These are phyloP conservation scores for Euura lappo DNA, from an alignment of 1,140 invertebrate genomes.

Conservation along the genomic window DNA sequence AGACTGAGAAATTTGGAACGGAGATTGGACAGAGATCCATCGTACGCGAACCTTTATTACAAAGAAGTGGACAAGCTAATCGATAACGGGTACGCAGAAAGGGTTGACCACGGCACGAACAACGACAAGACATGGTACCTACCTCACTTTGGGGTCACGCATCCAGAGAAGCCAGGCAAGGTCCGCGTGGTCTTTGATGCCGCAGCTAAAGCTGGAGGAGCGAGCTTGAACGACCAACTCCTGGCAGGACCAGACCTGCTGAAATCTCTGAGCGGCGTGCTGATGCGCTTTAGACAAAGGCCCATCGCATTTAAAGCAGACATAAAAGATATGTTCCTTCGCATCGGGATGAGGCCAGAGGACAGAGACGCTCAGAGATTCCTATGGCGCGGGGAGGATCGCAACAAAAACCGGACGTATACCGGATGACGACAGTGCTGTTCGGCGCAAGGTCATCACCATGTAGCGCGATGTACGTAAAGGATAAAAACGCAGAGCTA, in stretches of 20 bases:
- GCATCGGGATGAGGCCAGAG: constrained; percentile 31
- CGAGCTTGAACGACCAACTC: constrained; percentile 35
- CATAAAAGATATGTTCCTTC: constrained; percentile 49
- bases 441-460: constrained; percentile 46
- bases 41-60: not conserved
- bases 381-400: constrained; percentile 30
- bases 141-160: constrained; percentile 38
- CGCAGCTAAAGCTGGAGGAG: constrained; percentile 26
- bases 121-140: constrained; percentile 28
- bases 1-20: constrained; percentile 19
- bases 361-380: constrained; percentile 36
- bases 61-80: not conserved
- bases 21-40: constrained; percentile 8
- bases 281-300: constrained; percentile 43
- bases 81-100: not conserved
- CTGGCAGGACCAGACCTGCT: constrained; percentile 39
- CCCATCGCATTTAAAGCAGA: constrained; percentile 37
- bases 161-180: constrained; percentile 36
- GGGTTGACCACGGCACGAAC: not conserved
- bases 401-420: constrained; percentile 18
- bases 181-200: constrained; percentile 40
- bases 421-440: constrained; percentile 40
- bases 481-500: constrained; percentile 29
- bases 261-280: constrained; percentile 32
- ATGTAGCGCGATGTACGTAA: constrained; percentile 36